These are phyloP conservation scores for Drosophila kambysellisi DNA, from an alignment of 2,888 invertebrate genomes.

Conservation along the genomic window DNA sequence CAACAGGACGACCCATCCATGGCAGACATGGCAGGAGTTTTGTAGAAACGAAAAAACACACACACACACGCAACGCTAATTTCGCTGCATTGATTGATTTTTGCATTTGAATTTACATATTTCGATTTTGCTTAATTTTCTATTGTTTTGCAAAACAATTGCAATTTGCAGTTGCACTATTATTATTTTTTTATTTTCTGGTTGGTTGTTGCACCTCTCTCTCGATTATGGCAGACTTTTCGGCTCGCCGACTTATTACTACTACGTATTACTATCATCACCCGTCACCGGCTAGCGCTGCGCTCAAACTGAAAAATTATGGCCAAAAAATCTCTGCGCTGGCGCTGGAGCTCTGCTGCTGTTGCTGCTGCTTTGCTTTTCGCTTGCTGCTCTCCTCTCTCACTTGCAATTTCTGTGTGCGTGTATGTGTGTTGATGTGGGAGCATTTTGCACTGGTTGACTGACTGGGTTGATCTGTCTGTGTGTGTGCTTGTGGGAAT, in stretches of 20 bases:
- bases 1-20: slow-evolving; percentile 50
- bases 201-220: slow-evolving; percentile 46
- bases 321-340: slow-evolving; percentile 77
- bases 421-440: slow-evolving; percentile 33
- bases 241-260: slow-evolving; percentile 70
- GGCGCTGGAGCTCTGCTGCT: slow-evolving; percentile 63
- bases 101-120: slow-evolving; percentile 8
- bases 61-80: slow-evolving; percentile 5
- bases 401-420: slow-evolving; percentile 61
- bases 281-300: slow-evolving; percentile 80
- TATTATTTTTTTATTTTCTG: neutral
- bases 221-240: slow-evolving; percentile 43
- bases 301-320: slow-evolving; percentile 78
- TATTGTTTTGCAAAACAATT: slow-evolving; percentile 39
- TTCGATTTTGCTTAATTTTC: neutral
- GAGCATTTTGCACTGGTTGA: slow-evolving; percentile 63
- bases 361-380: slow-evolving; percentile 21
- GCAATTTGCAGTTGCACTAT: slow-evolving; percentile 44
- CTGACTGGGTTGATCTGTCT: slow-evolving; percentile 27
- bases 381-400: slow-evolving; percentile 35
- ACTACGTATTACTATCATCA: slow-evolving; percentile 77
- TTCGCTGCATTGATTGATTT: slow-evolving; percentile 13
- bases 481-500: slow-evolving; percentile 14
- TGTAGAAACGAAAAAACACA: slow-evolving; percentile 20
- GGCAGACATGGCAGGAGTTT: slow-evolving; percentile 44